Conservation (phyloP, 2,888 invertebrate species). For the Mythimna albipuncta region DNA sequence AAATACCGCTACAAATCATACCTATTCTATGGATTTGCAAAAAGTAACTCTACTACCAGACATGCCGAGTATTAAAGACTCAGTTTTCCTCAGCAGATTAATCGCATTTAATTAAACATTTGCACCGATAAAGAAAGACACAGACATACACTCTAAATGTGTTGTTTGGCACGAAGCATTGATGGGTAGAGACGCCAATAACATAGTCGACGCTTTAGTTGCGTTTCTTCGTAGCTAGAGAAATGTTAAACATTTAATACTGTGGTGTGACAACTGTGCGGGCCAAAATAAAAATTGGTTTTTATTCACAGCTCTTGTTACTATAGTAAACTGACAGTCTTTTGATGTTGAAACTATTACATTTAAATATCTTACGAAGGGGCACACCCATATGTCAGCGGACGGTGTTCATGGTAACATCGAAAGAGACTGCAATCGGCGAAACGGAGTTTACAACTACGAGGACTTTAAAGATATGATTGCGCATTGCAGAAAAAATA, state of each 20-base stretch:
- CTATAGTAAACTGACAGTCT: conserved; percentile 25
- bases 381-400: conserved; percentile 45
- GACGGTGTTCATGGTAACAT: conserved; percentile 41
- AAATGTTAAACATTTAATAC: conserved; percentile 12
- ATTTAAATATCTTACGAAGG: conserved; percentile 37
- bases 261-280: conserved; percentile 6
- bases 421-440: conserved; percentile 16
- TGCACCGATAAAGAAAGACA: conserved; percentile 1
- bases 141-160: conserved; percentile 2
- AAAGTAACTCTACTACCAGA: conserved; percentile 13
- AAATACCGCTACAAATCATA: conserved; percentile 8
- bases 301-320: conserved; percentile 1
- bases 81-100: conserved; percentile 9
- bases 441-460: conserved; percentile 24
- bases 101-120: conserved; percentile 2
- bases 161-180: conserved; percentile 4
- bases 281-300: conserved; percentile 9
- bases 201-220: conserved; percentile 16
- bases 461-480: conserved; percentile 23
- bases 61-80: conserved; percentile 7
- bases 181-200: conserved; percentile 10
- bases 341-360: conserved; percentile 35
- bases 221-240: conserved; percentile 11
- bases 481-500: conserved; percentile 11
- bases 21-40: conserved; percentile 17